Base-by-base conservation (phyloP, 2,888 invertebrate species). In the Sarcophaga caerulescens region DNA sequence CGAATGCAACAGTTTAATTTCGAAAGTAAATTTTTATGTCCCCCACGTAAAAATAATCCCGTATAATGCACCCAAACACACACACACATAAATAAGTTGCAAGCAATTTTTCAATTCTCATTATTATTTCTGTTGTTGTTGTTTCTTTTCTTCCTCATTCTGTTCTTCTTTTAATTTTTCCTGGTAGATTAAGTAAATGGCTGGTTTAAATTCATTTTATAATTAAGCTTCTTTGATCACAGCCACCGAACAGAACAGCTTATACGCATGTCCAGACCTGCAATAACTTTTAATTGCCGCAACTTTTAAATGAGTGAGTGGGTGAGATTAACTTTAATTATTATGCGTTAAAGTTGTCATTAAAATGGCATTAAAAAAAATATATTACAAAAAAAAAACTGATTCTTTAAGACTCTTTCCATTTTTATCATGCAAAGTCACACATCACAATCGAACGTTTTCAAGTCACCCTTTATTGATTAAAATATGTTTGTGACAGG, bases 191-290 rank as follows among this genome's bases (percentile, higher is more conserved):
- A 74, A 62, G 21, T 68, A 74, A 73, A 52, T 81, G 62, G 35
- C 68, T 81, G 74, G 52, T 69, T 76, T 84, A 71, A 75, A 70
- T 47, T 60, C 60, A 80, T 70, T 79, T 62, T 21, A 57, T 71
- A 75, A 80, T 80, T 75, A 80, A 71, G 47, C 68, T 66, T 63
- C 17, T 12, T 19, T 10, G 17, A 73, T 60, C 35, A 60, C 6
- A 59, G 19, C 59, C 59, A 21, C 17, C 19, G 17, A 76, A 74
- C 21, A 47, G 1, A 10, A 47, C 17, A 52, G 35, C 35, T 35
- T 35, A 8, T 35, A 52, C 17, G 52, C 52, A 35, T 69, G 44
- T 69, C 75, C 74, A 44, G 63, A 57, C 17, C 63, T 62, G 62
- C 8, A 81, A 70, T 12, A 75, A 35, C 12, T 75, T n/a, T 75